Evolutionary conservation across 37 sponge, comb jelly and placozoan species (phyloP), one percentile per base, ranked within the genome.

Genomic region (Lycopodina hypogea): DNA sequence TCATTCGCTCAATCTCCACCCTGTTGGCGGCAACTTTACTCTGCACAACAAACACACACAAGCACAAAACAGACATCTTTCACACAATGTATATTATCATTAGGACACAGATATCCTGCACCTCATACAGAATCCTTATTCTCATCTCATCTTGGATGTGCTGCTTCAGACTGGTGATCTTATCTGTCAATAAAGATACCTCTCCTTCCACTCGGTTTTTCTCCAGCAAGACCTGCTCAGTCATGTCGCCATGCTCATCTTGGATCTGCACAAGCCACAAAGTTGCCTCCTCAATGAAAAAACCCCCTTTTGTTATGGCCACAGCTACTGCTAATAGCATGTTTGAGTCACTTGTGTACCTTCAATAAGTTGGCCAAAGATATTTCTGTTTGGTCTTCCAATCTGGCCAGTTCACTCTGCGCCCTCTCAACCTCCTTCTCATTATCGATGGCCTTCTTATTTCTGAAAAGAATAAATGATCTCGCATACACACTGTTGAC

Each of bases 351-450:
- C n/a, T n/a, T n/a, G n/a, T n/a, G n/a, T 60, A 59, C 76, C 76
- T 76, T 60, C 6, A 15, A 37, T 9, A 57, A 76, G 3, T 76
- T 33, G 14, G 61, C 42, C 4, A 59, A 14, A 24, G 76, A 76
- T 4, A 57, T 38, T 19, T 28, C 61, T n/a, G 76, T 29, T 36
- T 87, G 87, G 22, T 75, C n/a, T 53, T 81, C 87, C 35, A 87
- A 58, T 36, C 45, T 75, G 26, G 59, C 75, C 19, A 87, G 57
- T 42, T 87, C 87, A 21, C 45, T 68, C 12, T 51, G 32, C 0
- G 87, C 77, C n/a, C 82, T 81, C 74, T 81, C 71, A 8, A 87
- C 48, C 0, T 72, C 66, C 42, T 56, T 81, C 37, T 71, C 58
- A 69, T 80, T 77, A 59, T 75, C 72, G 42, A 45, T 19, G 12